Base-by-base conservation (phyloP, 2,113 vertebrate species). In the Heterochromis multidens region DNA sequence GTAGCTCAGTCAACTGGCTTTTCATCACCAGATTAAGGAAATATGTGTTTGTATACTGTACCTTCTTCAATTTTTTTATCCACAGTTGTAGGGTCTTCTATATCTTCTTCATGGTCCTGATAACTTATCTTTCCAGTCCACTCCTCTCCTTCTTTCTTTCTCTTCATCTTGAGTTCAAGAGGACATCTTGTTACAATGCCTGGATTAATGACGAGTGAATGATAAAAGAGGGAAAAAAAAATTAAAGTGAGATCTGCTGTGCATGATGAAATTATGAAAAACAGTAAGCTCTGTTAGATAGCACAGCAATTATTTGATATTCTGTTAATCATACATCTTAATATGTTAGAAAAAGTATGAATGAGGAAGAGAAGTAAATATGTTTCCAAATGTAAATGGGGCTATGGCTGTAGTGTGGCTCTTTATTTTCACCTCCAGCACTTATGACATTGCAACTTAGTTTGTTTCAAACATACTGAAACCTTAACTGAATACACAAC, bases 161-260 rank as follows among this genome's bases (percentile, higher is more conserved):
- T 91, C 87, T 95, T 96, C 95, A 96, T 95, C 86, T 96, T 96
- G 62, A 96, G 81, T 80, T 96, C 95, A 0, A 96, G 95, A 58
- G 96, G 95, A 63, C 96, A 96, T 93, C 96, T 89, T 57, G 95
- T 96, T 54, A 96, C 95, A 60, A 96, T 96, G 19, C 96, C 96
- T 96, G 37, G 43, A 77, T 29, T 29, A 43, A 35, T 9, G 19
- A 86, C 46, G 12, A 80, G 63, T 46, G 1, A 57, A 65, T 29
- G 10, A 35, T 13, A 58, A 17, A 33, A 77, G 14, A 63, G 31
- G 46, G 17, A 0, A 2, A 3, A 4, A 61, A 9, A 4, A 61
- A 9, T 10, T 10, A 4, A 46, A 33, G 23, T 12, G 1, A 77
- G 21, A 43, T 23, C 25, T 17, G 40, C 4, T 46, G 12, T 46